Base-by-base conservation (phyloP, 2,888 invertebrate species). In the Lathronympha strigana region DNA sequence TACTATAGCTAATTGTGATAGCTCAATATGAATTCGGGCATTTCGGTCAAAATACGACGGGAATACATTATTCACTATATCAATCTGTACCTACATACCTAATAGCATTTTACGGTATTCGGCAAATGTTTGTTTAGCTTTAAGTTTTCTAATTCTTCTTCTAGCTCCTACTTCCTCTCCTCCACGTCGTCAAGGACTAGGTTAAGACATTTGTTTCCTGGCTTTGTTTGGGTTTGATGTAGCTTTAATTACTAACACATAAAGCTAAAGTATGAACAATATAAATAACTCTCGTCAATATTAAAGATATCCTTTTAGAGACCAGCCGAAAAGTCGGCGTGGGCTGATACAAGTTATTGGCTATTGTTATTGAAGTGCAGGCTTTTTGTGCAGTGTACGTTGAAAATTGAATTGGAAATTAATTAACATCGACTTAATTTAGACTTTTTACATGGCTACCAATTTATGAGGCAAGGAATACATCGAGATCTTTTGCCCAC, bases 271-370 rank as follows among this genome's bases (percentile, higher is more conserved):
- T 19, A 43, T 43, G 15, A 4, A 17, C 9, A 15, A 50, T 38
- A 38, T 23, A 38, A 15, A 40, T 15, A 25, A 36, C 69, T 74
- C 67, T 67, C 63, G 72, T 74, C 72, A 76, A 74, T 72, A 74
- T 73, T 75, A 67, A 70, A 72, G 71, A 72, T 64, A 63, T 70
- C 77, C 19, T 78, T 82, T 77, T 78, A 76, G 79, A 80, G 74
- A 73, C 76, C 58, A 51, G 76, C 72, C 74, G 78, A 75, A 73
- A 71, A 57, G 57, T 66, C 67, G 50, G 83, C 84, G 90, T 88
- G 84, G 89, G 89, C 78, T 79, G 83, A 75, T 74, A 77, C 77
- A 76, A 87, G 82, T 85, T 86, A 88, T 82, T 78, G 80, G 73
- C 80, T 80, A 83, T 82, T 83, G 81, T 87, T 83, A 85, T 82